Base-by-base conservation (phyloP, 2,113 vertebrate species). In the Amblyornis subalaris region DNA sequence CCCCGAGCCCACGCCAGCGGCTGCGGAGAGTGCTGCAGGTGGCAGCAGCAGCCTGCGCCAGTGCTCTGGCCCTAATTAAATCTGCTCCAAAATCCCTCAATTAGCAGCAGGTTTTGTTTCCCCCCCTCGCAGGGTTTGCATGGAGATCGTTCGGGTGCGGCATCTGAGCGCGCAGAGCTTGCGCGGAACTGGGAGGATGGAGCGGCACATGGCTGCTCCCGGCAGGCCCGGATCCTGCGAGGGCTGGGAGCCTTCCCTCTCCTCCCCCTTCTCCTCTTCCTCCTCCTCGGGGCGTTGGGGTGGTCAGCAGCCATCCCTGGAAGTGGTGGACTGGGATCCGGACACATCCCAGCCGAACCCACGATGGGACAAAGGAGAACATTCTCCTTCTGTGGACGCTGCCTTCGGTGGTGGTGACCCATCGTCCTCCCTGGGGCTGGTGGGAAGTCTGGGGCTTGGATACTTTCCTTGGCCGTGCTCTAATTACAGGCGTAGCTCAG, bases 31-130 rank as follows among this genome's bases (percentile, higher is more conserved):
- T 78, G 91, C 96, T 94, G 96, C 95, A 94, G 95, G 96, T 96
- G 96, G 96, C 95, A 95, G 96, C 92, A 95, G 90, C 96, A 77
- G 80, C 89, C 89, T 89, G 91, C 2, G 18, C 79, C 89, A 74
- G 17, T 45, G 77, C 84, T 87, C 83, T 14, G 58, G 70, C 94
- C 89, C 86, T 76, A 90, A 51, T 92, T 94, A 90, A 89, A 92
- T 92, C 89, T 80, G 57, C 85, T 95, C 89, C 83, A 67, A 71
- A 66, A 67, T 61, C 72, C 76, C 69, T 75, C 76, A 67, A 44
- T 94, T 89, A 81, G 13, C 66, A 26, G 62, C 70, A 61, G 25
- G 23, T 71, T 92, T 55, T 44, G n/a, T 74, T 31, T 33, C 7
- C 20, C 9, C 12, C 8, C 29, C 24, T 22, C 0, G 0, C 65